phyloP scores from a whole-genome alignment of 1,140 invertebrate species.

The Leptinotarsa texana region DNA sequence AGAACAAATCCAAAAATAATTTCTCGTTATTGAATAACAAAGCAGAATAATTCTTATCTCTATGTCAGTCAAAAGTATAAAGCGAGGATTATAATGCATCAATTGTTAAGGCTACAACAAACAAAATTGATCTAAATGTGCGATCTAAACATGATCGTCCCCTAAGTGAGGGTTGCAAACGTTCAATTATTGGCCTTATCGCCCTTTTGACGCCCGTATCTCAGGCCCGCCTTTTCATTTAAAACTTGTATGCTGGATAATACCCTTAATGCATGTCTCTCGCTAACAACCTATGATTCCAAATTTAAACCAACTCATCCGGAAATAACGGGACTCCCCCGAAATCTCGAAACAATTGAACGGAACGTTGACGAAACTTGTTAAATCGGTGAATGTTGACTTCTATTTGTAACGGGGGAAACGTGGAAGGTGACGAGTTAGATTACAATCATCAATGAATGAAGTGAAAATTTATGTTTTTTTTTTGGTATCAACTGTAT shows the following conservation, averaged over 20 bases:
- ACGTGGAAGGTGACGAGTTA: no score
- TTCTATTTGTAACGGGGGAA: background rate
- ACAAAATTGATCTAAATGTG: slow-evolving; percentile 55
- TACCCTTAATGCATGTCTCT: slow-evolving; percentile 32
- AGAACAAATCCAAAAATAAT: slow-evolving; percentile 38
- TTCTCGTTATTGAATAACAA: slow-evolving; percentile 43
- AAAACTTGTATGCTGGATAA: slow-evolving; percentile 38
- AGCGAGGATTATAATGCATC: slow-evolving; percentile 51
- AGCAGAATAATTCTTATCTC: slow-evolving; percentile 48
- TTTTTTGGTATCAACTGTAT: no score
- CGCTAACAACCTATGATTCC: slow-evolving; percentile 32
- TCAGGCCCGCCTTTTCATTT: slow-evolving; percentile 48
- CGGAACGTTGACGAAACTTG: slow-evolving; percentile 14
- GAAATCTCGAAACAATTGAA: slow-evolving; percentile 12
- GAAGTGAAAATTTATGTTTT: no score
- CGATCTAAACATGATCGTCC: slow-evolving; percentile 53
- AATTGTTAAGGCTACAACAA: slow-evolving; percentile 54
- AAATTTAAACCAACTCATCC: slow-evolving; percentile 32
- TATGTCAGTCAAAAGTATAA: slow-evolving; percentile 46
- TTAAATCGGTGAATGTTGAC: slow-evolving; percentile 14
- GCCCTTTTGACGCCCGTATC: slow-evolving; percentile 50
- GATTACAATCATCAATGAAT: no score
- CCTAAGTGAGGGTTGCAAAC: slow-evolving; percentile 45
- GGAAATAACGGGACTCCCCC: slow-evolving; percentile 26
- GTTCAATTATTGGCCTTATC: slow-evolving; percentile 53